These are phyloP conservation scores for Monomorium pharaonis DNA, from an alignment of 1,140 invertebrate species.

Conservation along the genomic window DNA sequence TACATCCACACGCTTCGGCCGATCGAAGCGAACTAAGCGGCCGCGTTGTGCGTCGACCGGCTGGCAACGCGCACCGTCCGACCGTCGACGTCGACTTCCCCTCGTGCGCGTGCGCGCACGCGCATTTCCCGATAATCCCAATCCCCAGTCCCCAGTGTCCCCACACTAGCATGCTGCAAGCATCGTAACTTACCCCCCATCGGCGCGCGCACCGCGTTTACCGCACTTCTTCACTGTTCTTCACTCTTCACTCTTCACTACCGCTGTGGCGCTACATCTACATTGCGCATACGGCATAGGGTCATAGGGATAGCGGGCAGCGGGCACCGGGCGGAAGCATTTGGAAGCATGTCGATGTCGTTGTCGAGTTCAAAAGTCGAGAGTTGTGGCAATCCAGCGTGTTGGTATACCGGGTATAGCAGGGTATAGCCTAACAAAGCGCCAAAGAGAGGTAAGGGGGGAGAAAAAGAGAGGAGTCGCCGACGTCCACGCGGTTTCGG, in stretches of 20 bases:
- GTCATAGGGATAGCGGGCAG: not conserved
- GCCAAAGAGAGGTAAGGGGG: no score
- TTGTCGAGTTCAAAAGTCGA: constrained; percentile 1
- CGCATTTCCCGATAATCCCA: no score
- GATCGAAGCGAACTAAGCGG: constrained; percentile 80
- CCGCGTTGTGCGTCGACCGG: not conserved
- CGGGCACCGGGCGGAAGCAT: not conserved
- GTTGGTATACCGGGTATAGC: no score
- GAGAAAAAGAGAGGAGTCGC: no score
- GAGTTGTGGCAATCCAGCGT: no score
- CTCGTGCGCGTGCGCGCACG: no score
- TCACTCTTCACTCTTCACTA: constrained; percentile 16
- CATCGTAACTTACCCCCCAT: constrained; percentile 1
- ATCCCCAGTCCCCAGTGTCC: no score
- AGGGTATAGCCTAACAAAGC: no score
- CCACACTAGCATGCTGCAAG: not conserved
- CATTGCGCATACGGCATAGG: not conserved
- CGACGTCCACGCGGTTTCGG: constrained; percentile 47
- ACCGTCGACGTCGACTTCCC: not conserved
- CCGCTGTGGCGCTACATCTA: not conserved
- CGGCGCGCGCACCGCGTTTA: not conserved
- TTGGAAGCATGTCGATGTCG: not conserved
- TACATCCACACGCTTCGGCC: constrained; percentile 66
- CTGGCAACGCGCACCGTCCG: constrained; percentile 49
- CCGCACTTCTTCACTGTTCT: not conserved